phyloP scores from a whole-genome alignment of 2,797 vertebrate genomes.

The Zalophus californianus region DNA sequence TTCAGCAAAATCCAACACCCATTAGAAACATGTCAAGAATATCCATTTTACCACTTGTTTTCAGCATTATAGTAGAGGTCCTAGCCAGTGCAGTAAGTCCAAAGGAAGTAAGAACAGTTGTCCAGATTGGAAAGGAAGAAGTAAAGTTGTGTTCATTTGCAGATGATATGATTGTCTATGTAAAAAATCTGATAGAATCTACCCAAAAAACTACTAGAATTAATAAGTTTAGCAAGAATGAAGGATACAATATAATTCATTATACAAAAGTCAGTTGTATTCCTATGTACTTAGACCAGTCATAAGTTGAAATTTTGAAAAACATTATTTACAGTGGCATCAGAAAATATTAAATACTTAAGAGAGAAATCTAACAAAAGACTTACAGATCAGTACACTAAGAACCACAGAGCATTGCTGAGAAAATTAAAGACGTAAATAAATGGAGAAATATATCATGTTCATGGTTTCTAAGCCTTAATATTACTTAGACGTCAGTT shows the following conservation, averaged over 20 bases:
- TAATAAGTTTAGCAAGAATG: not conserved
- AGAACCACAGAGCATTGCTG: not conserved
- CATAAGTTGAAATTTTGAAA: not conserved
- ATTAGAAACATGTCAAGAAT: not conserved
- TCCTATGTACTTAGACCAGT: not conserved
- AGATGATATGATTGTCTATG: not conserved
- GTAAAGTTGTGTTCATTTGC: not conserved
- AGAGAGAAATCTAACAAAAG: not conserved
- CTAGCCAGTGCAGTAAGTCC: not conserved
- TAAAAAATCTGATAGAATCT: not conserved
- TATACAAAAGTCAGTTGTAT: not conserved
- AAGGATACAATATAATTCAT: not conserved
- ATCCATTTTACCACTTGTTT: conserved; percentile 4
- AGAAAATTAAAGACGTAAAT: not conserved
- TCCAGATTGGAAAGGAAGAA: not conserved
- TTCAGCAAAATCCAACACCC: not conserved
- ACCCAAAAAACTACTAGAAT: not conserved
- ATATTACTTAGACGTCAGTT: not conserved
- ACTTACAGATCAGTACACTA: not conserved
- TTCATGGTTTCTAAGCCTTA: not conserved
- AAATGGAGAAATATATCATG: not conserved
- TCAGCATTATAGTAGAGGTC: not conserved
- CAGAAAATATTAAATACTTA: conserved; percentile 38
- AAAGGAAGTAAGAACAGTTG: not conserved
- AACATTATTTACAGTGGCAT: not conserved